Base-by-base conservation (phyloP, 2,797 vertebrate species). In the Gymnoscopelus braueri region DNA sequence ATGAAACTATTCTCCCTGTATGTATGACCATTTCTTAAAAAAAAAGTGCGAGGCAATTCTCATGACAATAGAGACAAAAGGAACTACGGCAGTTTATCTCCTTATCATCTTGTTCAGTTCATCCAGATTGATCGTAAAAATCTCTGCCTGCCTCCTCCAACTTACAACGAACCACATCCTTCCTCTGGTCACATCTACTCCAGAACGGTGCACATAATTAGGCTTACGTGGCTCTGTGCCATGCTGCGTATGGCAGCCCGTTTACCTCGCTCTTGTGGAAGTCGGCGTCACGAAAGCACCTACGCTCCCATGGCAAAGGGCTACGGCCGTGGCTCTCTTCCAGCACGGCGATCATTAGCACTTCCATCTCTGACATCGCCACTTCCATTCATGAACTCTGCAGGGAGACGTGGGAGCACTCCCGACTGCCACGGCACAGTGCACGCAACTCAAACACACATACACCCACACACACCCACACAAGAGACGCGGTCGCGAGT, bases 261-360 rank as follows among this genome's bases (percentile, higher is more conserved):
- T 91, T 93, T 29, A 94, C 94, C 94, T 94, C 92, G 61, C 87
- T 92, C 87, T 93, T 91, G 87, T 88, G 80, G 83, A 91, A 91
- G 87, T 91, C 85, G 71, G 82, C 65, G 80, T 90, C 89, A 90
- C 91, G 91, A 78, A 91, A 91, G 5, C 39, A 39, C 65, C 88
- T 92, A 86, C 87, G 87, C 78, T 93, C 91, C 80, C 88, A 84
- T 79, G 87, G 88, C 86, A 91, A 70, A 65, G 81, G 84, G 87
- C 83, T 92, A 58, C 82, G 88, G 81, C 87, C 87, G 69, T 24
- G 79, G 85, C 55, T 87, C 78, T 91, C 91, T 69, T 91, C 92
- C 68, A 91, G 84, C 83, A 91, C 90, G 74, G 93, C 91, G 88
- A 93, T 90, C 89, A 88, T 90, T 85, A 91, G 88, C 87, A 91